Conservation (phyloP, 1,140 invertebrate species). For the Mya arenaria region DNA sequence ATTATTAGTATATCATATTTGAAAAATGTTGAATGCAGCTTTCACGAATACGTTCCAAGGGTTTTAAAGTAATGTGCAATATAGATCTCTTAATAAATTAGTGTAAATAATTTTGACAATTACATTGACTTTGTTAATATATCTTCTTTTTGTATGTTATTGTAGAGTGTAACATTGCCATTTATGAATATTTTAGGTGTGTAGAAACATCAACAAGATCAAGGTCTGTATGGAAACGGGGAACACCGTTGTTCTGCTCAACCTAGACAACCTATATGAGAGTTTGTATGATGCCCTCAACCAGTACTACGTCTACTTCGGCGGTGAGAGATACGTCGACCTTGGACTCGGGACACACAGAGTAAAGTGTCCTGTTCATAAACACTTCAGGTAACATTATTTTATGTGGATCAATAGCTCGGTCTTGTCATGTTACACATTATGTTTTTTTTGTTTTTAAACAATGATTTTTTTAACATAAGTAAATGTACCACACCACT, state of each 20-base stretch:
- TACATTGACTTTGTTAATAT: too few relatives aligned
- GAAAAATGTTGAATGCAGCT: too few relatives aligned
- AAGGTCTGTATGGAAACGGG: slow-evolving; percentile 80
- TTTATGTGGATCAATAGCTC: too few relatives aligned
- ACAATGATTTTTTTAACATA: not conserved
- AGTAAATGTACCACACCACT: too few relatives aligned
- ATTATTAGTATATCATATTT: too few relatives aligned
- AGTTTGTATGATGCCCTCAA: slow-evolving; percentile 80
- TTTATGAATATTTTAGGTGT: slow-evolving; percentile 75
- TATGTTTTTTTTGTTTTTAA: not conserved
- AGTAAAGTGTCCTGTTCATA: slow-evolving; percentile 78
- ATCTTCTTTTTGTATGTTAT: too few relatives aligned
- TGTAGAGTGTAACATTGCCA: too few relatives aligned
- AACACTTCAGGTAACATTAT: slow-evolving; percentile 74
- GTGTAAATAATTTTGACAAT: too few relatives aligned
- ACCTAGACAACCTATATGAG: slow-evolving; percentile 79
- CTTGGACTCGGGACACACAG: slow-evolving; percentile 78
- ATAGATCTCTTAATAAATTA: too few relatives aligned
- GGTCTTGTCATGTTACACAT: not conserved
- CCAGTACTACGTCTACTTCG: slow-evolving; percentile 78
- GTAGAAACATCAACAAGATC: slow-evolving; percentile 79
- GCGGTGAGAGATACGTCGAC: slow-evolving; percentile 77
- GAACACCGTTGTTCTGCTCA: slow-evolving; percentile 76
- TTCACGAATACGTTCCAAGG: too few relatives aligned
- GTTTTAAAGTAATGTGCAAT: too few relatives aligned